A percentile compares a stretch with the other conserved stretches of the same genome.
phyloP scores from a whole-genome alignment of 1,140 invertebrate genomes.

The Drosophila rufa region DNA sequence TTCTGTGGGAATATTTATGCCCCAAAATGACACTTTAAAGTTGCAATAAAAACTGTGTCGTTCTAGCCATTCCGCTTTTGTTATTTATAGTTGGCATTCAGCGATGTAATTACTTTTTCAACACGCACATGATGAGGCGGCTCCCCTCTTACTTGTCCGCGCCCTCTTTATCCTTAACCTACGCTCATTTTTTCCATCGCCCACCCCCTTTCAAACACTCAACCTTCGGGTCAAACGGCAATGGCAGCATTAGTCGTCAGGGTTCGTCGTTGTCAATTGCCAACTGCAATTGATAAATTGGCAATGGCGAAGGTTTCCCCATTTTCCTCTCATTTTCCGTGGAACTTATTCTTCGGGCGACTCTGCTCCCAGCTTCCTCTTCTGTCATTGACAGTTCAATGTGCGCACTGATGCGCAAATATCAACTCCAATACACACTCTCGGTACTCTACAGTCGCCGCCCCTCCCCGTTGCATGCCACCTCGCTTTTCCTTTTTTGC shows the following conservation, averaged over 20 bases:
- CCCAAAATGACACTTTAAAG: conserved; percentile 76
- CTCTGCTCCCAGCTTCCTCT: conserved; percentile 2
- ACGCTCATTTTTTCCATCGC: not conserved
- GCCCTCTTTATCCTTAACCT: too few relatives aligned
- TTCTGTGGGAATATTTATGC: conserved; percentile 67
- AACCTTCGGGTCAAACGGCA: conserved; percentile 63
- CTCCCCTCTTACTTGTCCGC: not conserved
- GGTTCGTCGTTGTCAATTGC: conserved; percentile 60
- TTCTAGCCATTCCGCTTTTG: conserved; percentile 26
- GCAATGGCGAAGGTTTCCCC: conserved; percentile 44
- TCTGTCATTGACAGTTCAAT: conserved; percentile 81
- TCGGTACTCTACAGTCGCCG: conserved; percentile 14
- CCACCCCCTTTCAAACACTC: not conserved
- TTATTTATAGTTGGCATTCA: conserved; percentile 77
- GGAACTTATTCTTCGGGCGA: conserved; percentile 27
- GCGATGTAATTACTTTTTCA: conserved; percentile 80
- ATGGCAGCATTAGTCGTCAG: conserved; percentile 67
- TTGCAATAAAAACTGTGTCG: conserved; percentile 73
- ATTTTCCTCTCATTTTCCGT: conserved; percentile 34
- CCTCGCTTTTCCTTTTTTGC: conserved; percentile 40
- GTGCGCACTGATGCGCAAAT: conserved; percentile 82
- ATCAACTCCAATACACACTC: conserved; percentile 78
- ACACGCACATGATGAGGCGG: conserved; percentile 69
- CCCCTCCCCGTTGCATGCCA: not conserved
- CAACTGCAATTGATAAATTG: conserved; percentile 81